Base-by-base conservation (phyloP, 2,888 invertebrate species). In the Campoletis raptor region DNA sequence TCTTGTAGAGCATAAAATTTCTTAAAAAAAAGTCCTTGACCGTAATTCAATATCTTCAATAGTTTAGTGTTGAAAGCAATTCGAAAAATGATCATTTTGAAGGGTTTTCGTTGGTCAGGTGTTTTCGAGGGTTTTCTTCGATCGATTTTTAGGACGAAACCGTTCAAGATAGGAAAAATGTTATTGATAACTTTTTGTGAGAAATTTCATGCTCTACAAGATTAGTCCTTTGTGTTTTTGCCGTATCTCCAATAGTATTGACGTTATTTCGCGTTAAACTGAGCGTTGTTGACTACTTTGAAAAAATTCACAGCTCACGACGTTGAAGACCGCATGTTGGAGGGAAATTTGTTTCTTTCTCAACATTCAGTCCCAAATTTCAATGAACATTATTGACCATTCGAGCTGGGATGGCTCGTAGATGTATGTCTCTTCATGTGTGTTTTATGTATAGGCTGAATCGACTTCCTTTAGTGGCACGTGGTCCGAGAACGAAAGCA, bases 401-500 rank as follows among this genome's bases (percentile, higher is more conserved):
- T 61, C 61, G 61, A 61, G 15, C 61, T 30, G 61, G 61, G 30
- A 61, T 12, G 61, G 6, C 61, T 15, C 61, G 15, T 61, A 37
- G 64, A 67, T 40, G n/a, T 37, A n/a, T 54, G 72, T 36, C 10
- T 52, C 36, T 57, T 15, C 21, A 42, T 78, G 69, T 45, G 70
- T 30, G n/a, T 12, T 66, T 70, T 80, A 80, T 72, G 40, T 73
- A 81, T 40, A 81, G 61, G 40, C 64, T 66, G 64, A 72, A 52
- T 69, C 48, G 37, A 82, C 76, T 80, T 87, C 87, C 87, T 87
- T 87, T 76, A 82, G 67, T 74, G 87, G 87, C 79, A 69, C 84
- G 86, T 84, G 78, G 83, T 82, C 57, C 76, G 84, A 82, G 84
- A 85, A 84, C 82, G 87, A 87, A 87, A 87, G 78, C 78, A 67